Percentiles rank a stretch among this genome's conserved stretches.
Evolutionary conservation across 2,888 invertebrate species (phyloP).

Genomic region (Lepetodrilus schrolli): DNA sequence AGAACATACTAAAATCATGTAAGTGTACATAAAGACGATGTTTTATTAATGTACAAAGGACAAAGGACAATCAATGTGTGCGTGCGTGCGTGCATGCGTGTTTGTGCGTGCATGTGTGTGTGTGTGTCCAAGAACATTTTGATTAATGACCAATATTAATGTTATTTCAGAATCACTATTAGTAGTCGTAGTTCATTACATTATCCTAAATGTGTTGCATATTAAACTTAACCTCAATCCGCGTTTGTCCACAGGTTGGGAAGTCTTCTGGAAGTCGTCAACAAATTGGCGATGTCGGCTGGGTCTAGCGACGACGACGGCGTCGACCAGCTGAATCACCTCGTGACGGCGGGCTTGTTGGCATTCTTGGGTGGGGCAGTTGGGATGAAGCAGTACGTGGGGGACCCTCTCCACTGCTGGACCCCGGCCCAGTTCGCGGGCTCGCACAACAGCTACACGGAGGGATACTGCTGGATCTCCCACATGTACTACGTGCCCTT

Average conservation of each 20-base stretch:
- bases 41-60: too few species aligned
- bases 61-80: too few species aligned
- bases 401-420: constrained; percentile 50
- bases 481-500: constrained; percentile 49
- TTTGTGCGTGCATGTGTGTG: too few species aligned
- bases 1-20: too few species aligned
- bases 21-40: too few species aligned
- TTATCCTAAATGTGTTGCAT: background rate
- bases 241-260: constrained; percentile 42
- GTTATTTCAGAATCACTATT: too few species aligned
- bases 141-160: too few species aligned
- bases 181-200: too few species aligned
- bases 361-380: constrained; percentile 39
- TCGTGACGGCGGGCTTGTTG: constrained; percentile 41
- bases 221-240: too few species aligned
- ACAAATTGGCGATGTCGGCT: constrained; percentile 38
- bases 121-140: too few species aligned
- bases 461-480: constrained; percentile 46
- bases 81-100: too few species aligned
- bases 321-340: constrained; percentile 45
- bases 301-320: constrained; percentile 46
- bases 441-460: constrained; percentile 44
- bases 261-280: constrained; percentile 41
- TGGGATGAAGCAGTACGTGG: constrained; percentile 48
- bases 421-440: constrained; percentile 45